Percentiles rank a stretch among this genome's conserved stretches.
phyloP scores from a whole-genome alignment of 2,888 invertebrate genomes.

The Lasiommata megera region DNA sequence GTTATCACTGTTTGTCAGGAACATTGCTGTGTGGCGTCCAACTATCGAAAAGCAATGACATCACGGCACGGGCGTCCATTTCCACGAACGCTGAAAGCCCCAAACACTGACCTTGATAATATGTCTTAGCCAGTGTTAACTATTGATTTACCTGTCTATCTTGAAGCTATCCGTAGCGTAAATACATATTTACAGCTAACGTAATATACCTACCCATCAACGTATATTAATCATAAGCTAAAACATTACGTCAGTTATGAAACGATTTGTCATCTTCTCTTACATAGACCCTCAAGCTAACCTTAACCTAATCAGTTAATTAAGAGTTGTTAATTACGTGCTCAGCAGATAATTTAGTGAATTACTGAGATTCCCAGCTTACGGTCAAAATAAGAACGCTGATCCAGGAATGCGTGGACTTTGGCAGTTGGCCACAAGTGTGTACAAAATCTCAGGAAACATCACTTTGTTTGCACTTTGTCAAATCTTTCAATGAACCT shows the following conservation, averaged over 20 bases:
- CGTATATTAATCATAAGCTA: background rate
- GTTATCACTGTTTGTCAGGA: too few relatives aligned
- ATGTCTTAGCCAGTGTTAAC: too few relatives aligned
- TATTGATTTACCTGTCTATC: background rate
- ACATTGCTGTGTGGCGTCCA: too few relatives aligned
- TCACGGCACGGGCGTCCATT: too few relatives aligned
- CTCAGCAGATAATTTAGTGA: slow-evolving; percentile 43
- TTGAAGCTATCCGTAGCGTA: background rate
- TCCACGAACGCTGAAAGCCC: too few relatives aligned
- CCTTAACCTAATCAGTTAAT: slow-evolving; percentile 31
- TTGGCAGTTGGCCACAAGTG: slow-evolving; percentile 58
- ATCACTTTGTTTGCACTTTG: slow-evolving; percentile 54
- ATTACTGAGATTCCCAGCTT: slow-evolving; percentile 40
- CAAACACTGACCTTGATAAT: too few relatives aligned
- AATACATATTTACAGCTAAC: background rate
- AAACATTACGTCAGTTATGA: background rate
- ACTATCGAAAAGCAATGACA: too few relatives aligned
- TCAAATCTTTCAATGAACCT: slow-evolving; percentile 46
- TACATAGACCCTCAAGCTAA: slow-evolving; percentile 17
- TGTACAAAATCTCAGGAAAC: slow-evolving; percentile 43
- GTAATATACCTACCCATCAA: background rate
- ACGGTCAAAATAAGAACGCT: slow-evolving; percentile 50
- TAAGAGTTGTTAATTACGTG: slow-evolving; percentile 7
- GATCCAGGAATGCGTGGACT: slow-evolving; percentile 50
- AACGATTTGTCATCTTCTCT: background rate